Conservation (phyloP, 2,113 vertebrate genomes). For the Bettongia penicillata region DNA sequence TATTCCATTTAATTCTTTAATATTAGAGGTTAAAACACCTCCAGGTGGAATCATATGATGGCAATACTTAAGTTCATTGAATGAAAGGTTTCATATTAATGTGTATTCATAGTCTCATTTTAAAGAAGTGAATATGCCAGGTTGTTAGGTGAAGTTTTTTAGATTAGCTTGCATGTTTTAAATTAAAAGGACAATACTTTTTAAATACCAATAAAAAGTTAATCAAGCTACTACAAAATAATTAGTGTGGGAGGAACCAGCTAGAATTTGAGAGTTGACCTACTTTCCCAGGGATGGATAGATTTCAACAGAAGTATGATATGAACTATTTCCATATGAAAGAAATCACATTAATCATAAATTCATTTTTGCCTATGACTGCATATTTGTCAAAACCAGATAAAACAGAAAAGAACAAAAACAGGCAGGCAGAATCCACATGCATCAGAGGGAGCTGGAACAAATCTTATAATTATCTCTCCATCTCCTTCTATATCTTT, state of each 20-base stretch:
- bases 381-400: conserved; percentile 10
- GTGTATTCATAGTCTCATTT: background rate
- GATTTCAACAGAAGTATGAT: conserved; percentile 21
- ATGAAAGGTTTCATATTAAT: background rate
- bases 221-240: conserved; percentile 37
- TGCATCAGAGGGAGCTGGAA: background rate
- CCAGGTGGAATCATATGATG: background rate
- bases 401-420: background rate
- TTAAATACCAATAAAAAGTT: conserved; percentile 55
- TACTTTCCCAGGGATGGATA: conserved; percentile 29
- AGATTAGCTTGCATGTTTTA: conserved; percentile 13
- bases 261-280: conserved; percentile 33
- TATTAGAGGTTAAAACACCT: background rate
- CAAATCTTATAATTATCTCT: conserved; percentile 25
- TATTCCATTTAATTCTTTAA: background rate
- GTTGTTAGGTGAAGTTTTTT: conserved; percentile 29
- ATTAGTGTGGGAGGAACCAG: conserved; percentile 51
- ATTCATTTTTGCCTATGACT: conserved; percentile 40
- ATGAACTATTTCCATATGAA: conserved; percentile 48
- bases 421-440: background rate
- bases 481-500: background rate
- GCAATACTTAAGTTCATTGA: conserved; percentile 26
- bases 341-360: conserved; percentile 42
- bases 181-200: conserved; percentile 24
- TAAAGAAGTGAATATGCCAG: conserved; percentile 40